Evolutionary conservation across 1,140 invertebrate species (phyloP), one percentile per base, ranked within the genome.

Genomic region (Schlechtendalia chinensis): DNA sequence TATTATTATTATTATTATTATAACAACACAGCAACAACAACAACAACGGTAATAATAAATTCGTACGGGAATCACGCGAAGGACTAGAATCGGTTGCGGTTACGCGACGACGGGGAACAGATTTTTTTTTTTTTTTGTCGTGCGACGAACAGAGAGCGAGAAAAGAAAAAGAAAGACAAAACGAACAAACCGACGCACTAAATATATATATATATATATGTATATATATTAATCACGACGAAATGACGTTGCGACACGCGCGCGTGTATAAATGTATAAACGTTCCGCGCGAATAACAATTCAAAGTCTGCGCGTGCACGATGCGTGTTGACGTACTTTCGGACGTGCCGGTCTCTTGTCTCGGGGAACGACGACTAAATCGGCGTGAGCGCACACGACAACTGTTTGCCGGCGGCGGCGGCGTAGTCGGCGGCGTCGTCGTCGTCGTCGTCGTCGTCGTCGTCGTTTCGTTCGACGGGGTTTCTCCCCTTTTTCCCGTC

Each of bases 311-410:
- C 47, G 63, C 32, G 29, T 67, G 32, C 63, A 39, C 6, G 53
- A 3, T 54, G 1, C 6, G 22, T 58, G n/a, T 24, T 4, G 10
- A 39, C 24, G n/a, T 58, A 12, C 65, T 47, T 69, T 50, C 65
- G n/a, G 61, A 63, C 61, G 65, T 19, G 39, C 12, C 47, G 69
- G 24, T 47, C 19, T 69, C 22, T 22, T 39, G 75, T 16, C 22
- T 50, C 12, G 74, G 75, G 75, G 22, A 79, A 79, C 75, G 75
- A 79, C 75, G 75, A 79, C 75, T 61, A 79, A 79, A 79, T 79
- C 75, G 75, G 75, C 56, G 75, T 79, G 75, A 79, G 58, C 75
- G 75, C 75, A 63, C 75, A 79, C 75, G 75, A 79, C 75, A 63
- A 79, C 75, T 61, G 58, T 58, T 79, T 63, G 75, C 32, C 75